A percentile compares a stretch with the other conserved stretches of the same genome.
Conservation (phyloP, 2,888 invertebrate genomes). For the Aspidapion aeneum region DNA sequence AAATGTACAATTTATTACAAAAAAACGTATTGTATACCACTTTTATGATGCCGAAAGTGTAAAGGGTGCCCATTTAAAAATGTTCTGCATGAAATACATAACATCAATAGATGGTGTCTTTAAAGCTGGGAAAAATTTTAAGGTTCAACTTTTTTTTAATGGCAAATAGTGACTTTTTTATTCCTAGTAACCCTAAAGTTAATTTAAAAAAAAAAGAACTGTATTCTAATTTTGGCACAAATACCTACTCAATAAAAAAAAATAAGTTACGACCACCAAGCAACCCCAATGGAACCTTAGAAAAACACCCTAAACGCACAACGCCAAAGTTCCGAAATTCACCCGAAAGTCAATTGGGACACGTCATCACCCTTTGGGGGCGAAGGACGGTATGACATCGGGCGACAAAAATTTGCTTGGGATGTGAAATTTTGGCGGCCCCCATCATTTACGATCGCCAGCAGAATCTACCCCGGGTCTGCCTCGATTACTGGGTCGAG, state of each 20-base stretch:
- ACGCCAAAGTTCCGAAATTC: background rate
- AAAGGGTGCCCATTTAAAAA: no score
- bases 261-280: background rate
- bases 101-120: no score
- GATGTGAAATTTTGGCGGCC: constrained; percentile 20
- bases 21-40: no score
- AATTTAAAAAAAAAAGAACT: background rate
- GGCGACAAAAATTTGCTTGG: background rate
- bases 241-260: background rate
- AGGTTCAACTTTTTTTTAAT: no score
- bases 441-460: constrained; percentile 42
- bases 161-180: no score
- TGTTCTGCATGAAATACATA: no score
- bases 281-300: background rate
- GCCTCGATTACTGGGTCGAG: constrained; percentile 39
- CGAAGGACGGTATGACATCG: background rate
- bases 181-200: no score
- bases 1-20: no score
- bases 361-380: background rate
- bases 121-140: no score
- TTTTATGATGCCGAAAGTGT: no score
- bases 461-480: constrained; percentile 41
- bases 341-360: background rate
- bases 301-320: background rate
- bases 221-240: background rate